Base-by-base conservation (phyloP, 64 coral and sea anemone genomes). In the Acropora tenuis region DNA sequence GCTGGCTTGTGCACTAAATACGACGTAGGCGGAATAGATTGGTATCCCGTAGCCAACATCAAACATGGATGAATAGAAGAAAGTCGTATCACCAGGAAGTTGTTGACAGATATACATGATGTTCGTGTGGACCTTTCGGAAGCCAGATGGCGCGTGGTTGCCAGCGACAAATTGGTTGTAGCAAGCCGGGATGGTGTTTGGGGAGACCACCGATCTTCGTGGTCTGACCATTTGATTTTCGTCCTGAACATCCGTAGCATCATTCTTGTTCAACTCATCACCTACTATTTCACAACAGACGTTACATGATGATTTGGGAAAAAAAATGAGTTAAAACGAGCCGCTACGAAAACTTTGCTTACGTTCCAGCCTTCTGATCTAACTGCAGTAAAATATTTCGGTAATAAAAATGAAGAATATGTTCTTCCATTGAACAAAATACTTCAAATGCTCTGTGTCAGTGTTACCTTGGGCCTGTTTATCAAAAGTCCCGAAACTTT, bases 101-200 rank as follows among this genome's bases (percentile, higher is more conserved):
- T 87, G 84, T 74, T 87, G 84, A 87, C 84, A 87, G 46, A 87
- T 87, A 44, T 87, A 74, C 6, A 30, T 50, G 67, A 87, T 87
- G 13, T 74, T 73, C 2, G 43, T 73, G 30, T 87, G 67, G 50
- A 19, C 43, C 40, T 8, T 7, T 73, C 84, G 67, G 42, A 87
- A 87, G 11, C 84, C 84, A 3, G 68, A 52, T 30, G 84, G 84
- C 30, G 84, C 66, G 4, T 20, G 15, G 1, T 30, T 50, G 77
- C 48, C n/a, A 40, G 48, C 48, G 50, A 79, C 48, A 19, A 79
- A 79, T 3, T 6, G 17, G 52, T 55, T 55, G 19, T 55, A 79
- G 77, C 77, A 55, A 53, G 2, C 6, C 17, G 17, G 5, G 77
- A 79, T 19, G 8, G 16, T 79, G 19, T 3, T 53, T 10, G 77